phyloP scores from a whole-genome alignment of 2,797 vertebrate species.

The Huso huso region DNA sequence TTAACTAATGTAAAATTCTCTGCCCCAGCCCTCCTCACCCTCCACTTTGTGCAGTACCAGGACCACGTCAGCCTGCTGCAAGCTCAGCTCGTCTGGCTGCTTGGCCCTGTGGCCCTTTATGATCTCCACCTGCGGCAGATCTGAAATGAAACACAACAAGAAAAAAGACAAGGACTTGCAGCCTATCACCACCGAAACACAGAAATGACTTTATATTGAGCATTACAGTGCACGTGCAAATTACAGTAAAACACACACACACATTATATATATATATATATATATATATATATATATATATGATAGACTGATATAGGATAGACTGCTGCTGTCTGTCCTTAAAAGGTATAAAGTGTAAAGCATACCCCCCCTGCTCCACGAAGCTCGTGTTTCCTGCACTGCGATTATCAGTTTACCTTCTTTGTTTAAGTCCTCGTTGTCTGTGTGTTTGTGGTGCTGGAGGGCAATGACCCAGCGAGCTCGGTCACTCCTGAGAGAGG shows the following conservation, averaged over 20 bases:
- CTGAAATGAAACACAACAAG: slow-evolving; percentile 41
- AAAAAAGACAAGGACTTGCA: neutral
- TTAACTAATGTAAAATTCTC: neutral
- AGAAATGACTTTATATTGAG: neutral
- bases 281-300: neutral
- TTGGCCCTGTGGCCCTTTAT: slow-evolving; percentile 78
- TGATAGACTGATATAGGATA: too few relatives aligned
- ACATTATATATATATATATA: too few relatives aligned
- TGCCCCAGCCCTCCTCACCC: slow-evolving; percentile 50
- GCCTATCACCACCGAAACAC: neutral
- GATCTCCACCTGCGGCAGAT: slow-evolving; percentile 76
- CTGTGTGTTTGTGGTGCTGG: slow-evolving; percentile 48
- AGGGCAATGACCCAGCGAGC: slow-evolving; percentile 82
- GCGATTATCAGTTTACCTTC: slow-evolving; percentile 52
- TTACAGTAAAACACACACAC: too few relatives aligned
- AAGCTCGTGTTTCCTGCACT: too few relatives aligned
- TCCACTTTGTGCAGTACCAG: slow-evolving; percentile 72
- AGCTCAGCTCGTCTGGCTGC: slow-evolving; percentile 75
- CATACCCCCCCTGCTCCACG: too few relatives aligned
- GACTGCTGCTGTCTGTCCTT: too few relatives aligned
- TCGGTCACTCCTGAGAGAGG: slow-evolving; percentile 67
- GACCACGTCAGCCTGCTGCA: slow-evolving; percentile 82
- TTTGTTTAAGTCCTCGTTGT: slow-evolving; percentile 39
- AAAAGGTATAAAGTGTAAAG: too few relatives aligned
- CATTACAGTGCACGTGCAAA: too few relatives aligned